A percentile compares a stretch with the other conserved stretches of the same genome.
Conservation (phyloP, 2,888 invertebrate species). For the Drosophila borborema region DNA sequence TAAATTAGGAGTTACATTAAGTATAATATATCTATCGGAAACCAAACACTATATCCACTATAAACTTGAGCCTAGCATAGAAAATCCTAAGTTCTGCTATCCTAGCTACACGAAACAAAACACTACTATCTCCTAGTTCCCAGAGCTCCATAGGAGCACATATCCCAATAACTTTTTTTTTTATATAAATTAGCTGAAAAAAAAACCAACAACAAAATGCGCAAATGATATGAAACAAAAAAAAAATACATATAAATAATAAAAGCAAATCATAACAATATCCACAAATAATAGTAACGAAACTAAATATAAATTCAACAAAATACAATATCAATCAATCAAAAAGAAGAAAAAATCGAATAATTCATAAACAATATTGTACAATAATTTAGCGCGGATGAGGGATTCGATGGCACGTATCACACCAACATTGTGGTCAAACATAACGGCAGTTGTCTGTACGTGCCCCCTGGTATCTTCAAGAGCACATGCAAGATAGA, state of each 20-base stretch:
- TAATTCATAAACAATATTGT: slow-evolving; percentile 75
- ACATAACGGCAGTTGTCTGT: slow-evolving; percentile 99
- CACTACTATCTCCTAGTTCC: slow-evolving; percentile 38
- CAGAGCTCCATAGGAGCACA: slow-evolving; percentile 17
- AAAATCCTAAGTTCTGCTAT: slow-evolving; percentile 20
- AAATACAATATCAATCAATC: slow-evolving; percentile 27
- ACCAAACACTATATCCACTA: slow-evolving; percentile 17
- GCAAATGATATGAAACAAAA: slow-evolving; percentile 61
- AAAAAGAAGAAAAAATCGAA: slow-evolving; percentile 39
- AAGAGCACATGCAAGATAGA: slow-evolving; percentile 99
- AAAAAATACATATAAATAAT: slow-evolving; percentile 28
- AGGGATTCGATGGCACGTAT: slow-evolving; percentile 99
- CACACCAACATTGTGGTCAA: slow-evolving; percentile 99
- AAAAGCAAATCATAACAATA: slow-evolving; percentile 29
- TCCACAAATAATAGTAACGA: slow-evolving; percentile 4
- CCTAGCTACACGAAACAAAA: slow-evolving; percentile 31
- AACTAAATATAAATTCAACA: slow-evolving; percentile 24
- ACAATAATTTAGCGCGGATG: slow-evolving; percentile 94
- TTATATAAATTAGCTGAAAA: slow-evolving; percentile 41
- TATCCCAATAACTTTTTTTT: slow-evolving; percentile 6
- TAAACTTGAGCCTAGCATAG: slow-evolving; percentile 25
- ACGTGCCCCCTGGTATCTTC: slow-evolving; percentile 99
- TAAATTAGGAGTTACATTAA: not conserved
- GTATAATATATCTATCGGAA: slow-evolving; percentile 15
- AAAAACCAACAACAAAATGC: slow-evolving; percentile 50